Percentiles rank a stretch among this genome's conserved stretches.
Conservation (phyloP, 2,888 invertebrate genomes). For the Amphimallon solstitiale region DNA sequence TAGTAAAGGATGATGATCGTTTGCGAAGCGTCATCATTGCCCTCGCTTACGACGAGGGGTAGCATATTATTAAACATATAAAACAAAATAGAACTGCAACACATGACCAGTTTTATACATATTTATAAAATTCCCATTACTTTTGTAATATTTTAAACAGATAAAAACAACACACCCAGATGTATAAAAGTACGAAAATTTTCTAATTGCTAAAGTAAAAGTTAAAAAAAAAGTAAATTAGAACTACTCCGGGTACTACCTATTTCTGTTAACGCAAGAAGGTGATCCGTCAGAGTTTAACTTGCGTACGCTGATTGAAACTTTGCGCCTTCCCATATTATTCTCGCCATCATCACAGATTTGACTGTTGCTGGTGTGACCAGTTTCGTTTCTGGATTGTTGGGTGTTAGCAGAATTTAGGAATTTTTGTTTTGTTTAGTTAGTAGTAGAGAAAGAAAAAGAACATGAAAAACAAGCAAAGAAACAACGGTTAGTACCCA, state of each 20-base stretch:
- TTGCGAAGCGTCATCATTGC: no score
- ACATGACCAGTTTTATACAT: no score
- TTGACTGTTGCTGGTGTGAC: slow-evolving; percentile 7
- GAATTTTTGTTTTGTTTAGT: no score
- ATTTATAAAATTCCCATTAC: no score
- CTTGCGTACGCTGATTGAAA: slow-evolving; percentile 36
- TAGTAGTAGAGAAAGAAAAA: slow-evolving; percentile 29
- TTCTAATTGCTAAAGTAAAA: not conserved
- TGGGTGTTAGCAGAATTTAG: slow-evolving; percentile 23
- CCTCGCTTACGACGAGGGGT: no score
- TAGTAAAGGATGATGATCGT: no score
- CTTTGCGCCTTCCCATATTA: slow-evolving; percentile 12
- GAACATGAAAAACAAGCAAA: slow-evolving; percentile 32
- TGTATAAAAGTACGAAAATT: not conserved
- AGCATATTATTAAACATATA: no score
- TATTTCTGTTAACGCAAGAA: slow-evolving; percentile 30
- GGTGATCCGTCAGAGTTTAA: slow-evolving; percentile 37
- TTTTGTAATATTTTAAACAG: no score
- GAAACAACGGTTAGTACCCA: slow-evolving; percentile 31
- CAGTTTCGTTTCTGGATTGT: slow-evolving; percentile 25
- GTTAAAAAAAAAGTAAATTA: not conserved
- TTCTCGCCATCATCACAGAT: slow-evolving; percentile 7
- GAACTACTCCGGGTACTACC: slow-evolving; percentile 32
- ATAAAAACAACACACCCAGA: not conserved
- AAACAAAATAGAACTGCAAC: no score